Evolutionary conservation across 2,888 invertebrate species (phyloP).

Genomic region (Congeria kusceri): DNA sequence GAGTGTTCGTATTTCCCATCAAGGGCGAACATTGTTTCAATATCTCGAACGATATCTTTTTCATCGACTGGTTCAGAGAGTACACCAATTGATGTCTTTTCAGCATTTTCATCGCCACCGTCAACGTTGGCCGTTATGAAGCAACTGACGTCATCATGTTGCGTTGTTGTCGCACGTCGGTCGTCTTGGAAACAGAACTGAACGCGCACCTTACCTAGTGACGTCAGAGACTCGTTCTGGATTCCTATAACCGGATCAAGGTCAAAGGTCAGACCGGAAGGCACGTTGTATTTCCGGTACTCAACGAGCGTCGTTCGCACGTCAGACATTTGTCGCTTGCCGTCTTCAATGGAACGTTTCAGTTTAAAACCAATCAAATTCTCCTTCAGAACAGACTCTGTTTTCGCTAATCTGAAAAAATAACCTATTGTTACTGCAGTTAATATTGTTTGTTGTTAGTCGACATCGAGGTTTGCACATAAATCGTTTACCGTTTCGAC

Average conservation of each 20-base stretch:
- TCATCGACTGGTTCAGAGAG: not conserved
- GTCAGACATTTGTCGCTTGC: conserved; percentile 27
- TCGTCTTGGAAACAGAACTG: not conserved
- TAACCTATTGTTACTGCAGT: not conserved
- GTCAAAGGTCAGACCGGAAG: conserved; percentile 31
- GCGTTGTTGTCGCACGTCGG: not conserved
- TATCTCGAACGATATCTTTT: conserved; percentile 16
- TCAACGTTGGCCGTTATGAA: not conserved
- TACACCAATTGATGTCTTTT: not conserved
- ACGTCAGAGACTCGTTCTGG: too few relatives aligned
- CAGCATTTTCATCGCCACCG: not conserved
- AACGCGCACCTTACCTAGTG: too few relatives aligned
- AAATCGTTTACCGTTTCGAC: not conserved
- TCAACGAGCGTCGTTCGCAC: conserved; percentile 33
- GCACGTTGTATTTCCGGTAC: conserved; percentile 38
- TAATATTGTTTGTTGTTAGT: not conserved
- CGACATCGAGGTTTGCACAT: not conserved
- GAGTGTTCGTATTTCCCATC: conserved; percentile 27
- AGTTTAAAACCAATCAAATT: conserved; percentile 31
- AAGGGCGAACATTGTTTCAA: conserved; percentile 20
- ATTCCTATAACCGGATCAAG: conserved; percentile 19
- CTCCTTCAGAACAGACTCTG: conserved; percentile 33
- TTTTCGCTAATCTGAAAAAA: conserved; percentile 33
- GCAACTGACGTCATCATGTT: not conserved
- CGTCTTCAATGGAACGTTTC: conserved; percentile 45